These are phyloP conservation scores for Celastrina argiolus DNA, from an alignment of 2,888 invertebrate genomes.

Conservation along the genomic window DNA sequence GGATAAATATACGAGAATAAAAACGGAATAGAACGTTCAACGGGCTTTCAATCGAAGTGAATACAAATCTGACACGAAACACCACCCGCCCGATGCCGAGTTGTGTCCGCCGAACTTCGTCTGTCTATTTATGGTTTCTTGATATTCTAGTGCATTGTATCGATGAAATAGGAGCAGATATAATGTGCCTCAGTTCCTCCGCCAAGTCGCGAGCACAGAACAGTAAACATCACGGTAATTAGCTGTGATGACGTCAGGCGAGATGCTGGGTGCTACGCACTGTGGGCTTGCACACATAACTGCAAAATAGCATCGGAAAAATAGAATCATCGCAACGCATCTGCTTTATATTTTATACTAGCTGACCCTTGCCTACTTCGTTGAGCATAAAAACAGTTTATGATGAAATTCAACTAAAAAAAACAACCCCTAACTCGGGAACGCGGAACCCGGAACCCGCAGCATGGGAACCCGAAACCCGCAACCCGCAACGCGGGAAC, in stretches of 20 bases:
- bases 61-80: neutral
- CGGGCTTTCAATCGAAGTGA: neutral
- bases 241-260: neutral
- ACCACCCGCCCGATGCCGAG: neutral
- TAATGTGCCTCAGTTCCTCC: neutral
- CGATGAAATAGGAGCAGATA: neutral
- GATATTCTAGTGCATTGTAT: neutral
- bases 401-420: no score
- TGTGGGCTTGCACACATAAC: neutral
- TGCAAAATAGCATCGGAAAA: no score
- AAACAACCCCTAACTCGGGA: no score
- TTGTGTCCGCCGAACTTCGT: neutral
- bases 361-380: no score
- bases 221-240: neutral
- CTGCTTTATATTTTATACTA: no score
- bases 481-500: no score
- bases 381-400: no score
- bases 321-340: no score
- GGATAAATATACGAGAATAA: no score
- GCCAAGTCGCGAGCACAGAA: neutral
- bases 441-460: no score
- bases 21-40: no score
- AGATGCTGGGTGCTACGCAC: neutral
- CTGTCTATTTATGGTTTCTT: neutral
- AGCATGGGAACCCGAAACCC: no score